Evolutionary conservation across 2,888 invertebrate genomes (phyloP), one percentile per base, ranked within the genome.

Genomic region (Perizoma flavofasciatum): DNA sequence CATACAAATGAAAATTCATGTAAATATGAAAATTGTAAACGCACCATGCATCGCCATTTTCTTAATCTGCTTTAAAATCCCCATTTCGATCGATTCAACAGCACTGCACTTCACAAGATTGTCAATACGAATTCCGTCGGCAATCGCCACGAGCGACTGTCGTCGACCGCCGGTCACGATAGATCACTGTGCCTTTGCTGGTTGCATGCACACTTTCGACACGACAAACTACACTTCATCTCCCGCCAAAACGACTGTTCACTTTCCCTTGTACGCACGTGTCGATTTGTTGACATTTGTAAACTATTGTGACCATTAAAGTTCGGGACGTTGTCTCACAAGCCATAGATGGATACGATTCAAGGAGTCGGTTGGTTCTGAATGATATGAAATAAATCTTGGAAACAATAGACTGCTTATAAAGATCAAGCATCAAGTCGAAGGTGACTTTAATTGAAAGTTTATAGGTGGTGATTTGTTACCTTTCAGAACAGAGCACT

Each of bases 1-100:
- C 37, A 37, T 37, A 37, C 6, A 37, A 37, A 6, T 37, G 5
- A 37, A 11, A 6, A 37, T 6, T 32, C 32, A 9, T 22, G 49
- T 41, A 52, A 52, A 40, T 10, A 10, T 10, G 5, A 40, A 57
- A 65, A 61, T 65, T 35, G 10, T 51, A 40, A 73, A 85, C 86
- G 61, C 79, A 90, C 91, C 91, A 64, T 86, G 71, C 57, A 78
- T 73, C 5, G 89, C 82, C 76, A 91, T 89, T 78, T 82, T 90
- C 79, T 87, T 90, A 49, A 92, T 86, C 70, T 92, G 91, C 77
- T 91, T 90, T 56, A 92, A 72, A 73, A 92, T 89, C 50, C 91
- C 91, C 91, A 92, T 92, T 51, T 60, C 53, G 48, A 47, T 34
- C 7, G 41, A 55, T 58, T 37, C 8, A 37, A 37, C 37, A 37